A percentile compares a stretch with the other conserved stretches of the same genome.
phyloP scores from a whole-genome alignment of 92 coral and sea anemone genomes.

The Porites cylindrica region DNA sequence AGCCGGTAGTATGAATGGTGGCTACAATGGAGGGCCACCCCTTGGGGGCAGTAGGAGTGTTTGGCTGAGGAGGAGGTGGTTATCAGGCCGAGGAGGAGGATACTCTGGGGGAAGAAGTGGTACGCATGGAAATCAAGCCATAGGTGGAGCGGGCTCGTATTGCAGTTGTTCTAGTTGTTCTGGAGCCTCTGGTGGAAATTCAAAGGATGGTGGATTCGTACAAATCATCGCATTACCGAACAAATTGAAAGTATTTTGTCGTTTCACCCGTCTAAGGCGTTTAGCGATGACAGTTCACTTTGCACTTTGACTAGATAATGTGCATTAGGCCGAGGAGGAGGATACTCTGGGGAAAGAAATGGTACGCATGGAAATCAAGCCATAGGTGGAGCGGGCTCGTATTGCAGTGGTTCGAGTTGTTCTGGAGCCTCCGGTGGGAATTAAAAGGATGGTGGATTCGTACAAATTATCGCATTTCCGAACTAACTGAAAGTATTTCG shows the following conservation, averaged over 20 bases:
- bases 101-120: constrained; percentile 89
- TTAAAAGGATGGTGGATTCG: constrained; percentile 55
- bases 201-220: constrained; percentile 56
- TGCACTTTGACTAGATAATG: too few relatives aligned
- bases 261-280: background rate
- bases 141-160: background rate
- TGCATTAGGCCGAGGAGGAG: constrained; percentile 51
- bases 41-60: constrained; percentile 91
- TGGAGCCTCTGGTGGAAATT: constrained; percentile 66
- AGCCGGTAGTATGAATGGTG: constrained; percentile 80
- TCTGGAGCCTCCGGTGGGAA: constrained; percentile 64
- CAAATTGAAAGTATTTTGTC: background rate
- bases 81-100: constrained; percentile 80
- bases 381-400: constrained; percentile 6
- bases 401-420: constrained; percentile 23
- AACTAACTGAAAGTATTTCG: background rate
- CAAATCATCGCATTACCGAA: constrained; percentile 23
- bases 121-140: constrained; percentile 51
- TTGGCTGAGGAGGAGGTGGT: constrained; percentile 85
- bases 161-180: constrained; percentile 7
- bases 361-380: constrained; percentile 59
- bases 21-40: constrained; percentile 75
- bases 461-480: constrained; percentile 24
- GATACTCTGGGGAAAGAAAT: constrained; percentile 86
- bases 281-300: background rate